Base-by-base conservation (phyloP, 2,888 invertebrate species). In the Eumerus sabulonum region DNA sequence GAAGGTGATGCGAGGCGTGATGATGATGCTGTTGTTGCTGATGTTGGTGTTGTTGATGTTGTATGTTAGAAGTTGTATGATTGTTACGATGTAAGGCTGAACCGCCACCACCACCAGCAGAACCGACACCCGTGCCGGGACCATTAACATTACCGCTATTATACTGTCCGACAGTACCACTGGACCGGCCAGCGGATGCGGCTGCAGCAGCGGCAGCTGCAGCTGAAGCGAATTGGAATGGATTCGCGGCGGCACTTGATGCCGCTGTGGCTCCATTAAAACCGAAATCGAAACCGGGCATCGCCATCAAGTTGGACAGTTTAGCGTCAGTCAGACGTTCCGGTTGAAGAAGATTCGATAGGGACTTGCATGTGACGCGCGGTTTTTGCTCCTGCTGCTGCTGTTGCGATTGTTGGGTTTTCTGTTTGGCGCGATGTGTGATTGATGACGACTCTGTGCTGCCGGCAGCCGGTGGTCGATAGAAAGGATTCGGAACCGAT, bases 301-400 rank as follows among this genome's bases (percentile, higher is more conserved):
- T 83, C 45, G 83, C 82, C 84, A 84, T 84, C 12, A 84, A 74
- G 68, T 83, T 83, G 7, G 84, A 83, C 82, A 83, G 90, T 90
- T 85, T 90, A 88, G 83, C 90, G 89, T 83, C 89, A 88, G 70
- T 56, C 27, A 83, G 50, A 42, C 83, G 85, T 79, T 88, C 88
- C n/a, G 92, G 91, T 84, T 92, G 91, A 85, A 92, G 85, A 76
- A 92, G 87, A 86, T 92, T 92, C 82, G 92, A 91, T 82, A 93
- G 89, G 18, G 92, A 91, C 86, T 92, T 92, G 76, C 92, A 92
- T 85, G 91, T 92, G 71, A 92, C 91, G 82, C 92, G 89, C 44
- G 92, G 92, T 74, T 92, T 91, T 82, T 91, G 90, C 86, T 86
- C 90, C 83, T 89, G 82, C 89, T 90, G 89, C 88, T 89, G 84